These are phyloP conservation scores for Athetis lepigone DNA, from an alignment of 2,888 invertebrate species.

Conservation along the genomic window DNA sequence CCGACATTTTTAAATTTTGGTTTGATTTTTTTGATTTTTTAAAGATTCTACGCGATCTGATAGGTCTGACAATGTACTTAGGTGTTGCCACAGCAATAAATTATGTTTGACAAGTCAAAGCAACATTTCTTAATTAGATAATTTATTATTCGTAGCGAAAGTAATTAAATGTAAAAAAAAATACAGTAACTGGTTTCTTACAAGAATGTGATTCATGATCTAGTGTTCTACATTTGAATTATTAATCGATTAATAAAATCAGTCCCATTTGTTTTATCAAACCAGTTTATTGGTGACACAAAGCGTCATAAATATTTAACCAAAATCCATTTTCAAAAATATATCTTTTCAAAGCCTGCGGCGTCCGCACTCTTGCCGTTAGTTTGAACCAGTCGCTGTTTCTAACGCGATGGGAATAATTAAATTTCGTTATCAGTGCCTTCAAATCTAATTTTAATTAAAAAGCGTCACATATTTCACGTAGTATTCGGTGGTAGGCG, in stretches of 20 bases:
- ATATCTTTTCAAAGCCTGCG: slow-evolving; percentile 51
- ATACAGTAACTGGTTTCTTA: slow-evolving; percentile 9
- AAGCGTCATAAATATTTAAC: slow-evolving; percentile 58
- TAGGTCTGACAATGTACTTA: not conserved
- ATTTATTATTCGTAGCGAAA: slow-evolving; percentile 27
- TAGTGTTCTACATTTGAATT: slow-evolving; percentile 46
- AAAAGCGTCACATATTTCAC: slow-evolving; percentile 90
- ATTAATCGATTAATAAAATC: slow-evolving; percentile 47
- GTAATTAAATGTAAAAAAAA: slow-evolving; percentile 18
- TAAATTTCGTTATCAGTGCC: slow-evolving; percentile 86
- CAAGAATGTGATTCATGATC: slow-evolving; percentile 41
- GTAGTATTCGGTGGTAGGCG: slow-evolving; percentile 88
- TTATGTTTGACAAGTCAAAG: not conserved
- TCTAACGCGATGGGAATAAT: slow-evolving; percentile 83
- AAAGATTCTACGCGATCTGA: not conserved
- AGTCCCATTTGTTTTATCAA: slow-evolving; percentile 46
- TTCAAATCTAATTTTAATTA: slow-evolving; percentile 89
- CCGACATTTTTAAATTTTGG: no score
- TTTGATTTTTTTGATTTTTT: not conserved
- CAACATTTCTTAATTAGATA: slow-evolving; percentile 1
- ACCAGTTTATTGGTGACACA: slow-evolving; percentile 56
- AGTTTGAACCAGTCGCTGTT: slow-evolving; percentile 71
- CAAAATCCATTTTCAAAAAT: slow-evolving; percentile 61
- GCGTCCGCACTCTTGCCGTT: slow-evolving; percentile 70
- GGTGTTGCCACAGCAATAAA: not conserved